Conservation (phyloP, 2,113 vertebrate species). For the Falcunculus frontatus region DNA sequence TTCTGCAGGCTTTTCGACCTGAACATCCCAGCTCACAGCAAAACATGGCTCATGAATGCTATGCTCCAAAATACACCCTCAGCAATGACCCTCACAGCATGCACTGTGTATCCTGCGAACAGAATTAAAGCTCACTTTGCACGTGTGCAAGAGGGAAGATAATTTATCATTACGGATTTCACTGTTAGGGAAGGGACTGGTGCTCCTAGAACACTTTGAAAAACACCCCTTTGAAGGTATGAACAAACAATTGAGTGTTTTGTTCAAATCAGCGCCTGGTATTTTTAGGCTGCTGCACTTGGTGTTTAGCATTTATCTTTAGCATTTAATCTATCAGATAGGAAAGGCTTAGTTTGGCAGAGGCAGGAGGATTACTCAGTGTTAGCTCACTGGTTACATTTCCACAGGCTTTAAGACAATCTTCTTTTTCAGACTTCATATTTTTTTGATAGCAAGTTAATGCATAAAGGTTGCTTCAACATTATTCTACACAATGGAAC, state of each 20-base stretch:
- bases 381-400: neutral
- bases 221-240: neutral
- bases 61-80: neutral
- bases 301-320: neutral
- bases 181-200: neutral
- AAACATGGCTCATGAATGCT: accelerated
- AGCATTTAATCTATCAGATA: conserved; percentile 4
- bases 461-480: neutral
- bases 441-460: neutral
- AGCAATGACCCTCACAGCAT: accelerated
- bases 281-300: neutral
- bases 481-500: neutral
- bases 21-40: neutral
- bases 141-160: neutral
- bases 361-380: neutral
- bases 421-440: neutral
- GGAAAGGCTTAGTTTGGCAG: conserved; percentile 4
- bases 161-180: accelerated
- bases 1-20: neutral
- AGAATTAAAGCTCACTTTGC: neutral
- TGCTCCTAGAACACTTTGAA: neutral
- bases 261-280: neutral
- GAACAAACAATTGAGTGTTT: neutral
- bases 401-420: neutral
- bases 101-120: accelerated